Base-by-base conservation (phyloP, 2,113 vertebrate species). In the Chaetops frenatus region DNA sequence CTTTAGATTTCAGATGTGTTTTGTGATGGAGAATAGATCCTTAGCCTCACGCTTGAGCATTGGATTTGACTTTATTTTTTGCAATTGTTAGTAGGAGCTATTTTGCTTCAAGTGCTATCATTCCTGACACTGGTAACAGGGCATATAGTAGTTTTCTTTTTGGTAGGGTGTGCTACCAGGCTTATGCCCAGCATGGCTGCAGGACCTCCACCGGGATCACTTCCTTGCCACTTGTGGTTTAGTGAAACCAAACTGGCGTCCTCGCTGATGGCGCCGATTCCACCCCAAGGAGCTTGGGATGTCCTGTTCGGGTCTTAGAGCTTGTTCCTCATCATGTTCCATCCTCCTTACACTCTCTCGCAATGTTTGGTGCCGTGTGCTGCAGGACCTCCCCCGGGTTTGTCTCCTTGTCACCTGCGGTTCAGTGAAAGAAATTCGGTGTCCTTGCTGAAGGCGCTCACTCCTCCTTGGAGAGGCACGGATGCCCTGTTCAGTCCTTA, bases 251-350 rank as follows among this genome's bases (percentile, higher is more conserved):
- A 21, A 0, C 5, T 0, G 4, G 4, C 0, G 5, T 4, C 22
- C 11, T 6, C 0, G 3, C 10, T 48, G 20, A 11, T 1, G 10
- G 40, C 0, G 0, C 24, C 66, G 10, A 0, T 25, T 73, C 9
- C 28, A 18, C 24, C 4, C 6, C 0, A 7, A 45, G 21, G 15
- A 33, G 16, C 1, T 16, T 62, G 29, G 8, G 15, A 4, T 24
- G 4, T 44, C 40, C 17, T 0, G 1, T 33, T 81, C 7, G 0
- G 54, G 47, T 23, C 25, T 54, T 15, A 1, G 53, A 23, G 19
- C 40, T 61, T 0, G 47, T 29, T 31, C 23, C 1, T 48, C 9
- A 0, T 61, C 20, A 8, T 0, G 0, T 50, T 80, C 85, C 36
- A 33, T 38, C 8, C 36, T 87, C 16, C 17, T 47, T 20, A 12